A percentile compares a stretch with the other conserved stretches of the same genome.
phyloP scores from a whole-genome alignment of 2,113 vertebrate species.

The Ceyx margarethae region DNA sequence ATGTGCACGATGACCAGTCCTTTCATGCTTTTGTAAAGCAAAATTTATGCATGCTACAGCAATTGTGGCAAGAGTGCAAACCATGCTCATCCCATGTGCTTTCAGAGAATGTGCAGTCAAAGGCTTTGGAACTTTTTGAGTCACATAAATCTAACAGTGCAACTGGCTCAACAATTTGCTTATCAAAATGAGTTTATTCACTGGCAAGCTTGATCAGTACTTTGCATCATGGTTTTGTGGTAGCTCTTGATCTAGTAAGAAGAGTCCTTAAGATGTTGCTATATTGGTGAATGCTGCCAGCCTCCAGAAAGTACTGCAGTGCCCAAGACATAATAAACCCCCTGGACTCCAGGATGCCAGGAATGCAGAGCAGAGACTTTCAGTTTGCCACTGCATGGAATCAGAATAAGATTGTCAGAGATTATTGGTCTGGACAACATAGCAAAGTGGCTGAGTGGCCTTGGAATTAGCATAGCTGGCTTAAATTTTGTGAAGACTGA shows the following conservation, averaged over 20 bases:
- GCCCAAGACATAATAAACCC: not conserved
- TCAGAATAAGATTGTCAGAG: not conserved
- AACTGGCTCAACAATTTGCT: not conserved
- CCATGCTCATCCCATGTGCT: fast-evolving
- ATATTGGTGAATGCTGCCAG: fast-evolving
- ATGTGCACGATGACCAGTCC: not conserved
- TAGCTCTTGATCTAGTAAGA: not conserved
- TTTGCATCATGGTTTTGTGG: not conserved
- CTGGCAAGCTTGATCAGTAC: not conserved
- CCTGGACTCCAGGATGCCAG: not conserved
- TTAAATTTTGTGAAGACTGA: not conserved
- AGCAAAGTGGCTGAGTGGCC: not conserved
- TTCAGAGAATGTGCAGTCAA: not conserved
- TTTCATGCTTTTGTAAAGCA: not conserved
- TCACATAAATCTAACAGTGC: not conserved
- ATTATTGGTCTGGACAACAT: not conserved
- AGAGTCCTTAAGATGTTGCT: not conserved
- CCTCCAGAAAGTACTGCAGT: not conserved
- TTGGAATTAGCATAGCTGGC: not conserved
- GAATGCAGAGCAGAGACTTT: not conserved
- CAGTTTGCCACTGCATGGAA: not conserved
- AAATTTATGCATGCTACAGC: not conserved
- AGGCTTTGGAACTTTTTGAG: not conserved
- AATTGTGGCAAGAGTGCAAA: not conserved
- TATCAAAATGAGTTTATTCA: not conserved